Evolutionary conservation across 1,140 invertebrate genomes (phyloP).

Genomic region (Drosophila ambigua): DNA sequence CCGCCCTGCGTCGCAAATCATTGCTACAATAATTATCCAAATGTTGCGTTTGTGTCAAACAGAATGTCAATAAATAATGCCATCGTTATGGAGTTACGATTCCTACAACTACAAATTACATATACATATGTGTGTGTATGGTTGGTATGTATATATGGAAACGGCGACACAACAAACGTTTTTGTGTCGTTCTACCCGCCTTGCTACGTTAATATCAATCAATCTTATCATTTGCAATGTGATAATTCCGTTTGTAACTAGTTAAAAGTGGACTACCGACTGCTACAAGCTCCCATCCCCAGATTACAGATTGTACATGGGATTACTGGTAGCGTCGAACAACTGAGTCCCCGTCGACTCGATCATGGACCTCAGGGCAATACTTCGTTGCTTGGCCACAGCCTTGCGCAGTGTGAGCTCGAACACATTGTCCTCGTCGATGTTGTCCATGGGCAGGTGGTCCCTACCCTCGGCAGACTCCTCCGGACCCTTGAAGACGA

Average conservation of each 20-base stretch:
- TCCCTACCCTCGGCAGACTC: conserved; percentile 28
- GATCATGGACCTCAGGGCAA: conserved; percentile 79
- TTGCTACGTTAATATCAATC: conserved; percentile 62
- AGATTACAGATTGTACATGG: conserved; percentile 78
- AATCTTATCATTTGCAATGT: conserved; percentile 68
- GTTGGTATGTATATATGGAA: conserved; percentile 13
- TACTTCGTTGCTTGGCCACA: conserved; percentile 79
- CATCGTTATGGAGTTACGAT: conserved; percentile 10
- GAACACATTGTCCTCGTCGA: conserved; percentile 82
- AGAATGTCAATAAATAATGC: conserved; percentile 55
- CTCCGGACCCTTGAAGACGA: conserved; percentile 59
- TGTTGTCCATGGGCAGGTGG: conserved; percentile 80
- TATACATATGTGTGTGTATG: conserved; percentile 8
- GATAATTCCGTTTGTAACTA: conserved; percentile 54
- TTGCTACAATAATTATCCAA: conserved; percentile 27
- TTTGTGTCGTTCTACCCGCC: conserved; percentile 6
- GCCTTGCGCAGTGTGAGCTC: conserved; percentile 77
- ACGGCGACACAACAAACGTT: conserved; percentile 31
- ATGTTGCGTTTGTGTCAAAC: conserved; percentile 69
- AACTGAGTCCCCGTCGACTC: conserved; percentile 81
- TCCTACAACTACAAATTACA: conserved; percentile 42
- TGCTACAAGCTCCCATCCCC: too few relatives aligned
- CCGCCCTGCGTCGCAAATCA: conserved; percentile 47
- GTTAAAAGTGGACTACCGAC: conserved; percentile 39
- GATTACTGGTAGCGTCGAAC: conserved; percentile 81